Evolutionary conservation across 2,888 invertebrate species (phyloP).

Genomic region (Agrochola lychnidis): DNA sequence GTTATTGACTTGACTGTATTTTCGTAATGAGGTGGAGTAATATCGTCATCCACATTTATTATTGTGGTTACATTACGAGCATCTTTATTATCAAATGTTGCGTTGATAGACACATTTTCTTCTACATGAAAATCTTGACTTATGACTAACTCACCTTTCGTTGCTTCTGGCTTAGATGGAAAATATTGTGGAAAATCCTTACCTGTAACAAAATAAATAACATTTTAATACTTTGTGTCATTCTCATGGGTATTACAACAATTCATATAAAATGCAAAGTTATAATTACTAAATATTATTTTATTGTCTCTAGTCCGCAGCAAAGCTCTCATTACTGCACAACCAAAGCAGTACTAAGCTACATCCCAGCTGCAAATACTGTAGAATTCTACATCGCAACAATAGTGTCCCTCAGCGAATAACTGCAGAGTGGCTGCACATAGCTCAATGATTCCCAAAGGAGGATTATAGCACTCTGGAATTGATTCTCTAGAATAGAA

Average conservation of each 20-base stretch:
- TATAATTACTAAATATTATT: constrained; percentile 8
- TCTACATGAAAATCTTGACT: not conserved
- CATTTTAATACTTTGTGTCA: not conserved
- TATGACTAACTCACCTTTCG: constrained; percentile 28
- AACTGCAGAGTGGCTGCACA: constrained; percentile 62
- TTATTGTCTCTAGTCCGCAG: not conserved
- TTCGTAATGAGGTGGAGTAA: constrained; percentile 46
- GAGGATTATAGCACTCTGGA: constrained; percentile 70
- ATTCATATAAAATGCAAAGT: constrained; percentile 2
- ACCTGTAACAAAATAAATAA: constrained; percentile 63
- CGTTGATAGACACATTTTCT: constrained; percentile 1
- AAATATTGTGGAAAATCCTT: constrained; percentile 38
- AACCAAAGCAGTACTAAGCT: constrained; percentile 13
- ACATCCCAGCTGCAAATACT: constrained; percentile 15
- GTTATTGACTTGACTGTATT: constrained; percentile 49
- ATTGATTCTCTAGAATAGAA: constrained; percentile 75
- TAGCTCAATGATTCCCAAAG: constrained; percentile 71
- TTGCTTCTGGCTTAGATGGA: not conserved
- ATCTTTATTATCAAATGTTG: constrained; percentile 14
- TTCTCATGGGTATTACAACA: not conserved
- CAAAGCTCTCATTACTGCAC: constrained; percentile 9
- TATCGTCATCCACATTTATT: constrained; percentile 33
- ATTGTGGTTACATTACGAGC: constrained; percentile 24
- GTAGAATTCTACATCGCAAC: constrained; percentile 51
- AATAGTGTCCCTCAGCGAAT: constrained; percentile 63